phyloP scores from a whole-genome alignment of 2,113 vertebrate species.

The Megaptera novaeangliae region DNA sequence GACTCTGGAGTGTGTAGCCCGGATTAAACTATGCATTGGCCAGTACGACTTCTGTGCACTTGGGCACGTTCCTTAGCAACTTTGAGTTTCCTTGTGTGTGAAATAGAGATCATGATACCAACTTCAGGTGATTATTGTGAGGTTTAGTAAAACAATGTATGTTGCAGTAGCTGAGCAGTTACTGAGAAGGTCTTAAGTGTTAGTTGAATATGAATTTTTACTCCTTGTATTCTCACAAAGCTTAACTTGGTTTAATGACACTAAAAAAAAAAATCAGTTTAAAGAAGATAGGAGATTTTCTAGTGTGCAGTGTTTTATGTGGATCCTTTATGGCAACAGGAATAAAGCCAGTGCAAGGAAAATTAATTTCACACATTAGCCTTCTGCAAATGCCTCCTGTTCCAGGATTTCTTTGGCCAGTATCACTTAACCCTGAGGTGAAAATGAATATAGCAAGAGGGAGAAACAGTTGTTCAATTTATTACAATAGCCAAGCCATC shows the following conservation, averaged over 20 bases:
- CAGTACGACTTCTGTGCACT: background rate
- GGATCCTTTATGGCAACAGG: slow-evolving; percentile 35
- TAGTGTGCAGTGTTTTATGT: slow-evolving; percentile 19
- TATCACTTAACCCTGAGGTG: slow-evolving; percentile 60
- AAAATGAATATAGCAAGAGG: slow-evolving; percentile 55
- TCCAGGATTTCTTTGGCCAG: slow-evolving; percentile 11
- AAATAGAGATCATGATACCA: background rate
- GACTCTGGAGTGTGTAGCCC: background rate
- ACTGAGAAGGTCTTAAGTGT: background rate
- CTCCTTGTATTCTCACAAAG: background rate
- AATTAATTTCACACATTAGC: slow-evolving; percentile 65
- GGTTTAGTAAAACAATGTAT: background rate
- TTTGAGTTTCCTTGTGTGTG: background rate
- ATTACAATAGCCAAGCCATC: slow-evolving; percentile 45
- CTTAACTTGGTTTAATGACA: background rate
- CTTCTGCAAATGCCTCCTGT: slow-evolving; percentile 30
- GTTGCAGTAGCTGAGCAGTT: background rate
- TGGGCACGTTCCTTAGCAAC: background rate
- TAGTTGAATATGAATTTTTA: background rate
- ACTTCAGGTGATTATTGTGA: background rate
- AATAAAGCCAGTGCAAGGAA: slow-evolving; percentile 38
- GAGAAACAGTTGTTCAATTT: slow-evolving; percentile 51
- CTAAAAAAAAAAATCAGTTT: background rate
- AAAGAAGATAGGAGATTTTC: background rate
- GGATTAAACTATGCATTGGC: background rate